Evolutionary conservation across 2,888 invertebrate genomes (phyloP), one percentile per base, ranked within the genome.

Genomic region (Hecatera dysodea): DNA sequence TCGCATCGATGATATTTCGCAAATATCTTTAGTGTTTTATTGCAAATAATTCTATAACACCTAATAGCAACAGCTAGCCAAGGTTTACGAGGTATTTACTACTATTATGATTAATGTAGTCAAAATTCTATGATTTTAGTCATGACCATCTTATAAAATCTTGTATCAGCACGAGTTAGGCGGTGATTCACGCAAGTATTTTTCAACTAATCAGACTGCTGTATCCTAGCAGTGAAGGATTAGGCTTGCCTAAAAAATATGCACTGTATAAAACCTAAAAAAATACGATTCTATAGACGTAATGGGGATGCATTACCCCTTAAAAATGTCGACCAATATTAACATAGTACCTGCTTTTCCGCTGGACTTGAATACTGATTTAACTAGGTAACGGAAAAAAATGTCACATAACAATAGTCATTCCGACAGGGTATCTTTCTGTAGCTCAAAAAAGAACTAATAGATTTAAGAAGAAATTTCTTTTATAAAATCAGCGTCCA

Each of bases 11-110:
- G 39, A 65, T 60, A 74, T 83, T 77, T 80, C 62, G 77, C 69
- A 82, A 83, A 76, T 52, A 63, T 53, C 17, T 55, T 19, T 56
- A 69, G 44, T 69, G 60, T 68, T 70, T 71, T 76, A 81, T 83
- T 83, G 52, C 71, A 76, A 77, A 72, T 66, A 61, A 71, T 71
- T 39, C 22, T 66, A 70, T 69, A 57, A 68, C 72, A 67, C 44
- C 57, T 61, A 57, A 72, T 67, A 57, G 65, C 66, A 53, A 66
- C 59, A 42, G 56, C 67, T 22, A 17, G 17, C 42, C 83, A 82
- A 80, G 81, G 81, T 74, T 80, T 77, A 74, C 56, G 68, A 61
- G 22, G 5, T 27, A 59, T 50, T 39, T 50, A 57, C 29, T 69
- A n/a, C 19, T 29, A 69, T 52, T 24, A 27, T 22, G 0, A 55